These are phyloP conservation scores for Chrysolina oricalcia DNA, from an alignment of 2,888 invertebrate genomes.

Conservation along the genomic window DNA sequence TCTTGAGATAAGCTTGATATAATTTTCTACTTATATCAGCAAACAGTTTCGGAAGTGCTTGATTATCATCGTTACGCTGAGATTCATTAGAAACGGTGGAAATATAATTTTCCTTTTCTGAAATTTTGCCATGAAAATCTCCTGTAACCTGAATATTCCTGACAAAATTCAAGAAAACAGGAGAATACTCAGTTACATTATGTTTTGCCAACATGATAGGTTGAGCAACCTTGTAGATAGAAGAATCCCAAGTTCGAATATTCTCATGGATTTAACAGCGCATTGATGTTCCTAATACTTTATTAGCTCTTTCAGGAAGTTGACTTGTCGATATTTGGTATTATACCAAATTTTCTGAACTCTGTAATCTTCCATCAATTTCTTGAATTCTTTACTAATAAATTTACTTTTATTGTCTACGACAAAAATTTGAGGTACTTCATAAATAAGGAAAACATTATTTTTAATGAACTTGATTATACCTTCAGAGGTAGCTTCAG, in stretches of 20 bases:
- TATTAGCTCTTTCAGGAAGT: too few species aligned
- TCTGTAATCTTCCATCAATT: slow-evolving; percentile 45
- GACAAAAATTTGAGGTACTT: too few species aligned
- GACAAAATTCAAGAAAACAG: slow-evolving; percentile 48
- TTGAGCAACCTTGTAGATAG: too few species aligned
- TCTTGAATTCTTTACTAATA: slow-evolving; percentile 39
- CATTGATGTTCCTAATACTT: too few species aligned
- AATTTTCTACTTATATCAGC: slow-evolving; percentile 40
- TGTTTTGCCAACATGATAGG: too few species aligned
- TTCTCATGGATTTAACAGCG: too few species aligned
- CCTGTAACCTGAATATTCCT: slow-evolving; percentile 47
- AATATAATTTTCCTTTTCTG: slow-evolving; percentile 37
- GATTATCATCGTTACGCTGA: slow-evolving; percentile 38
- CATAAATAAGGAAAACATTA: slow-evolving; percentile 44
- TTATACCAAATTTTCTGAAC: slow-evolving; percentile 54
- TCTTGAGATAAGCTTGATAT: slow-evolving; percentile 37
- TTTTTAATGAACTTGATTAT: slow-evolving; percentile 46
- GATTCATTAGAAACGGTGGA: slow-evolving; percentile 28
- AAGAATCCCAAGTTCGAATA: too few species aligned
- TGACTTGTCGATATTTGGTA: slow-evolving; percentile 58
- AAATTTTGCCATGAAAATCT: slow-evolving; percentile 47
- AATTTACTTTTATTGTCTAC: slow-evolving; percentile 46
- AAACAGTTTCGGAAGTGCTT: slow-evolving; percentile 43
- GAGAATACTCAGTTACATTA: too few species aligned
- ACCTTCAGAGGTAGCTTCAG: background rate